Conservation (phyloP, 2,888 invertebrate species). For the Lasius platythorax region DNA sequence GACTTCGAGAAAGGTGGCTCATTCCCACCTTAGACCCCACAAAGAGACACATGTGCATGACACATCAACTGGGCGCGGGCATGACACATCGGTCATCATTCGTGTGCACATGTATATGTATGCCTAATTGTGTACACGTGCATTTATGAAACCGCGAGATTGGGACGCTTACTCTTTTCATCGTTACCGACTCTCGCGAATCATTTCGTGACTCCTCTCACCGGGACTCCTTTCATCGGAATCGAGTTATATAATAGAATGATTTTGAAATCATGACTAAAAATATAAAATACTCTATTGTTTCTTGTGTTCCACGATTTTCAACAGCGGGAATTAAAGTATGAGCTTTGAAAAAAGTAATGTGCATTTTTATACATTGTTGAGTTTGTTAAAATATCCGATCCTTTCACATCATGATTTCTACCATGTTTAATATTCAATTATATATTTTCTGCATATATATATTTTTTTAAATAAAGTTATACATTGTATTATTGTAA, state of each 20-base stretch:
- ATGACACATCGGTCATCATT: slow-evolving; percentile 41
- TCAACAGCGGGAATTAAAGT: neutral
- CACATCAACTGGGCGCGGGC: slow-evolving; percentile 50
- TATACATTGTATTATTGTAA: neutral
- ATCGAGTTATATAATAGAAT: neutral
- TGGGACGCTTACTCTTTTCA: neutral
- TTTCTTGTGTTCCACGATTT: neutral
- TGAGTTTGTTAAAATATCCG: neutral
- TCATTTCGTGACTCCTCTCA: neutral
- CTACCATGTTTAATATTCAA: neutral
- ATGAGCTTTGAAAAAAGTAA: neutral
- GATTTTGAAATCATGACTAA: neutral
- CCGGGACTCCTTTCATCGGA: neutral
- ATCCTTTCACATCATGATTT: neutral
- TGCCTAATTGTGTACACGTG: neutral
- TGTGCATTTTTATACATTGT: neutral
- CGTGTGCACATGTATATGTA: neutral
- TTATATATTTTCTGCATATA: neutral
- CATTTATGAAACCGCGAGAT: neutral
- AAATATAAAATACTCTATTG: neutral
- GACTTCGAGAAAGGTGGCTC: slow-evolving; percentile 10
- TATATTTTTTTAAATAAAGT: neutral
- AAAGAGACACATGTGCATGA: slow-evolving; percentile 44
- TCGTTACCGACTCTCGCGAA: neutral
- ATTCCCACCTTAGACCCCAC: slow-evolving; percentile 28